These are phyloP conservation scores for Platygyra sinensis DNA, from an alignment of 64 coral and sea anemone species.

Conservation along the genomic window DNA sequence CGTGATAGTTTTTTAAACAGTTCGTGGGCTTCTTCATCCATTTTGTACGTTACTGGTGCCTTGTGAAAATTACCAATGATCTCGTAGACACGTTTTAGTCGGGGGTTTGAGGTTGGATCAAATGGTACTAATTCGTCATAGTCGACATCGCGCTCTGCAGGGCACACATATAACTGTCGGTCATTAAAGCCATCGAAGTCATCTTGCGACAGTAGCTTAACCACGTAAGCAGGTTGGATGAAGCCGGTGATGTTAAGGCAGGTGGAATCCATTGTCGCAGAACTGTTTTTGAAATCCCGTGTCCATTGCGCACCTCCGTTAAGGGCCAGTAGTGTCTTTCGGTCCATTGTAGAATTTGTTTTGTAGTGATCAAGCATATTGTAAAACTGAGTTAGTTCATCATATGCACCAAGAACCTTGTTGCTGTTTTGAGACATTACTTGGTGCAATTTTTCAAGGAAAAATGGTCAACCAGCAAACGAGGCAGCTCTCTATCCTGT, in stretches of 20 bases:
- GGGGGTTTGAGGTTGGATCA: neutral
- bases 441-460: slow-evolving; percentile 70
- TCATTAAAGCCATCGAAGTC: slow-evolving; percentile 64
- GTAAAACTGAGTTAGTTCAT: slow-evolving; percentile 63
- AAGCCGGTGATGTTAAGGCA: slow-evolving; percentile 49
- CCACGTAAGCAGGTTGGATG: slow-evolving; percentile 45
- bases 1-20: slow-evolving; percentile 42
- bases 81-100: neutral
- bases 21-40: slow-evolving; percentile 9
- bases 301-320: slow-evolving; percentile 65
- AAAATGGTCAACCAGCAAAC: slow-evolving; percentile 53
- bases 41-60: slow-evolving; percentile 1
- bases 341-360: slow-evolving; percentile 8
- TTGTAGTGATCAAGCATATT: slow-evolving; percentile 71
- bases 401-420: slow-evolving; percentile 37
- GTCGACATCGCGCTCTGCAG: slow-evolving; percentile 2
- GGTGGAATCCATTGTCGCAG: slow-evolving; percentile 46
- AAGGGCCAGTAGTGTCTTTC: neutral
- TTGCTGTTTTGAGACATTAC: slow-evolving; percentile 41
- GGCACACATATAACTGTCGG: slow-evolving; percentile 33
- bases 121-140: neutral
- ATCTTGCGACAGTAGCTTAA: slow-evolving; percentile 43
- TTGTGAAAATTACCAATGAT: slow-evolving; percentile 20
- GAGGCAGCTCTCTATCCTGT: slow-evolving; percentile 18
- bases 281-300: slow-evolving; percentile 54